A percentile compares a stretch with the other conserved stretches of the same genome.
Conservation (phyloP, 1,140 invertebrate genomes). For the Metopolophium dirhodum region DNA sequence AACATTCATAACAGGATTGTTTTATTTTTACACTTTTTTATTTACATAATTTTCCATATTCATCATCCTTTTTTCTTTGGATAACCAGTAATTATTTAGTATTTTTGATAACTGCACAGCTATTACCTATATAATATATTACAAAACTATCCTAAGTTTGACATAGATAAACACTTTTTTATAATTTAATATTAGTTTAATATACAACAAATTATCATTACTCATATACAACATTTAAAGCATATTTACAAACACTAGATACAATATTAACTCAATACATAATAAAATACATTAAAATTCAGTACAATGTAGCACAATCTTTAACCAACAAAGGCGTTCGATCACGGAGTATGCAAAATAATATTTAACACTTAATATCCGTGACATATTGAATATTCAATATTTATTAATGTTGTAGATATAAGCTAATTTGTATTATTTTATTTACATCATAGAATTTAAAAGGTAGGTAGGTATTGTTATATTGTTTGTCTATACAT, state of each 20-base stretch:
- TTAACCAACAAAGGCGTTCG: not conserved
- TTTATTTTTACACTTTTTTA: not conserved
- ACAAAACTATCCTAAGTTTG: not conserved
- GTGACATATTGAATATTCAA: not conserved
- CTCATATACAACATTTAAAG: not conserved
- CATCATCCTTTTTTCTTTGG: not conserved
- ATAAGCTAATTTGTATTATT: not conserved
- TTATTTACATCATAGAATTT: not conserved
- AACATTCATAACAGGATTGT: not conserved
- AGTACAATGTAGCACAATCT: not conserved
- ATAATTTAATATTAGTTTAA: not conserved
- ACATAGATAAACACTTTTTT: not conserved
- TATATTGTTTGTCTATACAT: not conserved
- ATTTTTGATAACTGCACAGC: not conserved
- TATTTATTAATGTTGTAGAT: not conserved
- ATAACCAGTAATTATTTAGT: not conserved
- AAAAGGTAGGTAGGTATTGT: not conserved
- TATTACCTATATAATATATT: not conserved
- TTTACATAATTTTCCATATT: not conserved
- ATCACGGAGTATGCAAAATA: not conserved
- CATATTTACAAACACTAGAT: conserved; percentile 6
- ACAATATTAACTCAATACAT: not conserved
- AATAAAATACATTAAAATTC: not conserved
- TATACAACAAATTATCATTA: not conserved
- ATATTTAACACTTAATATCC: not conserved